Evolutionary conservation across 2,797 vertebrate genomes (phyloP), one percentile per base, ranked within the genome.

Genomic region (Chloroceryle amazona): DNA sequence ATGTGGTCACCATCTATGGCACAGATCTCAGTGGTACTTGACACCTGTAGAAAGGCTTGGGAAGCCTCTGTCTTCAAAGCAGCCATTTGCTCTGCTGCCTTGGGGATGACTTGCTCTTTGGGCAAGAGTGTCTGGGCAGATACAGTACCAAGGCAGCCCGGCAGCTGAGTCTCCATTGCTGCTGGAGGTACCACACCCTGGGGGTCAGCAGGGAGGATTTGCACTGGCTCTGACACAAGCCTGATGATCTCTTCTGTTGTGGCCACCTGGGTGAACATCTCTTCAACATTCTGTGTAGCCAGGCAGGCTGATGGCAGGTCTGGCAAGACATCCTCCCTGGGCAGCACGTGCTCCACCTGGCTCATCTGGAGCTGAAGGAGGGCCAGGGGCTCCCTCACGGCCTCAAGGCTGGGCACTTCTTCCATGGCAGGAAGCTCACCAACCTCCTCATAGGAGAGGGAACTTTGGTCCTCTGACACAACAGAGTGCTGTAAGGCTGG

Each of bases 11-110:
- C 98, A 52, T 98, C 96, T 71, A 99, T 89, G 37, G 96, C 70
- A 65, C 39, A 96, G 93, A 81, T 98, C 87, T 99, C 98, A 73
- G 96, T 94, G 74, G 98, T 97, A 52, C 94, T 97, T 42, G 98
- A 96, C 74, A 98, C 94, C 35, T 99, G 98, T 67, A 99, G 94
- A 72, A 98, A 94, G 20, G 97, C 97, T 97, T 98, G 98, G 65
- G 96, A 95, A 72, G 98, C 98, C 91, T 99, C 99, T 95, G 98
- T 99, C 84, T 99, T 98, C 83, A 99, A 96, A 83, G 98, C 68
- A 67, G 98, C 98, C 68, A 97, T 98, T 94, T 99, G 98, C 41
- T 98, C 98, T 76, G 97, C 83, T 4, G 96, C 95, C 52, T 96
- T 81, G 16, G 96, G 81, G 10, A 98, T 89, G 5, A 96, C 94